Conservation (phyloP, 2,888 invertebrate genomes). For the Ectemnius cavifrons region DNA sequence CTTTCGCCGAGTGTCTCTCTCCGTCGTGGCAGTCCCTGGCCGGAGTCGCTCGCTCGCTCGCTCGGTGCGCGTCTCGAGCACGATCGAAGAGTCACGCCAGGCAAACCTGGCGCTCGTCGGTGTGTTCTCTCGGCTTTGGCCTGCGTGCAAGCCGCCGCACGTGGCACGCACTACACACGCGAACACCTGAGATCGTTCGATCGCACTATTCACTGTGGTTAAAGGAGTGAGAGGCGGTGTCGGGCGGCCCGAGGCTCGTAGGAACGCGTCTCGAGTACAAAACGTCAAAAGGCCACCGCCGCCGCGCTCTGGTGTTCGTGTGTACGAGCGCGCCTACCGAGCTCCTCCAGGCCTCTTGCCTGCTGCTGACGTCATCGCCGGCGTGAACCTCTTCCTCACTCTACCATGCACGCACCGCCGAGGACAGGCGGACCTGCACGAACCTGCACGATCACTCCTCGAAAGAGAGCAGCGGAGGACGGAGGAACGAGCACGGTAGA, state of each 20-base stretch:
- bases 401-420: constrained; percentile 51
- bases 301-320: too few relatives aligned
- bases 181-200: constrained; percentile 29
- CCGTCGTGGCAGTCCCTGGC: background rate
- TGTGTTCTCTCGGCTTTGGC: background rate
- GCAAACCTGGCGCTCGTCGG: constrained; percentile 21
- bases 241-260: too few relatives aligned
- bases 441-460: constrained; percentile 50
- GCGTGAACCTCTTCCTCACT: constrained; percentile 56
- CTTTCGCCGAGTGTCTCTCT: background rate
- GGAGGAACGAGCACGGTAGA: constrained; percentile 10
- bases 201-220: too few relatives aligned
- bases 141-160: background rate
- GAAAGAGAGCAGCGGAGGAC: constrained; percentile 14
- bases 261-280: constrained; percentile 2
- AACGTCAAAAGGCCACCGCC: constrained; percentile 40
- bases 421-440: constrained; percentile 47
- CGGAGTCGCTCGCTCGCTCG: too few relatives aligned
- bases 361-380: constrained; percentile 63
- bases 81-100: constrained; percentile 33
- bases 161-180: too few relatives aligned
- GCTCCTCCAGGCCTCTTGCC: constrained; percentile 49
- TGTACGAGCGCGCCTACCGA: too few relatives aligned
- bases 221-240: too few relatives aligned
- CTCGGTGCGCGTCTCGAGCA: constrained; percentile 7